phyloP scores from a whole-genome alignment of 2,113 vertebrate species.

The Channa argus region DNA sequence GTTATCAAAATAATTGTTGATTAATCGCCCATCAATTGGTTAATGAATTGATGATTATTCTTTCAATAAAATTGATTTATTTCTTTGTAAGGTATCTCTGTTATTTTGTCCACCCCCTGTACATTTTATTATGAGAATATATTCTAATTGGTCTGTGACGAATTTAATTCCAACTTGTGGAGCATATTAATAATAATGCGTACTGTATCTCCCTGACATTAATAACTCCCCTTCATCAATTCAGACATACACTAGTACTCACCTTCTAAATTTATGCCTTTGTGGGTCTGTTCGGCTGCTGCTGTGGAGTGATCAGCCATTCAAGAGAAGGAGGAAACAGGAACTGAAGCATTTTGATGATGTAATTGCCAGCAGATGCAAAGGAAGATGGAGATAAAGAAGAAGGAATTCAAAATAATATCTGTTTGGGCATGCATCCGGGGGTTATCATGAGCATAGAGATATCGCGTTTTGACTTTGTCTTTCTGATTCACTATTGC shows the following conservation, averaged over 20 bases:
- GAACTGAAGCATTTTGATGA: conserved; percentile 73
- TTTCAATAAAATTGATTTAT: neutral
- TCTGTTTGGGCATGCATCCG: conserved; percentile 74
- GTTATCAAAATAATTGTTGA: too few relatives aligned
- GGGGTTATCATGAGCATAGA: conserved; percentile 56
- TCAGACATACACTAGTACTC: conserved; percentile 23
- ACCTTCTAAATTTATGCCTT: conserved; percentile 44
- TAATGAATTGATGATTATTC: too few relatives aligned
- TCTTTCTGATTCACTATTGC: conserved; percentile 54
- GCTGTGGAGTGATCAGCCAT: conserved; percentile 55
- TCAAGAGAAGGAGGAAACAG: conserved; percentile 63
- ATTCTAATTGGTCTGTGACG: conserved; percentile 13
- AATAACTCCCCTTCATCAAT: conserved; percentile 47
- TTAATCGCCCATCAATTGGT: too few relatives aligned
- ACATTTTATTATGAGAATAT: neutral
- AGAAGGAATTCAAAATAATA: conserved; percentile 80
- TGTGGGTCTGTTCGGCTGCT: conserved; percentile 34
- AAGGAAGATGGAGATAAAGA: conserved; percentile 76
- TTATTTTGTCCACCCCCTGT: conserved; percentile 9
- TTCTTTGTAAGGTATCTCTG: neutral
- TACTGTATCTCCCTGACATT: conserved; percentile 30
- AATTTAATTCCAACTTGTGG: conserved; percentile 41
- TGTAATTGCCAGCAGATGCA: conserved; percentile 78
- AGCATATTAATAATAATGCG: conserved; percentile 48
- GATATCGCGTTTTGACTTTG: conserved; percentile 70